Conservation (phyloP, 2,797 vertebrate species). For the Graptemys geographica region DNA sequence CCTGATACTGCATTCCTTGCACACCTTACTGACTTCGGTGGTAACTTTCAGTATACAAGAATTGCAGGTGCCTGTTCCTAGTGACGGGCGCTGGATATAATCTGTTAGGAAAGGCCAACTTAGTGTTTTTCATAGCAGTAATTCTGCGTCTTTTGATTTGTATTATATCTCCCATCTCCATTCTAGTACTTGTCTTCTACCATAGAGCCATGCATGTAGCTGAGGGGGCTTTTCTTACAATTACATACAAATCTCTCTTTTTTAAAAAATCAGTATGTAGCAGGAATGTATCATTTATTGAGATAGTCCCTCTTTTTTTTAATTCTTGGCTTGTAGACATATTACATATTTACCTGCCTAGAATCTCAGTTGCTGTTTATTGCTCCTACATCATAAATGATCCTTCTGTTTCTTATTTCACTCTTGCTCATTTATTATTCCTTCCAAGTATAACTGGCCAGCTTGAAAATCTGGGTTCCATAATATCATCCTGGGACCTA, state of each 20-base stretch:
- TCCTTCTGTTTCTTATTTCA: neutral
- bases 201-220: neutral
- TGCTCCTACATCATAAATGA: conserved; percentile 15
- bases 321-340: neutral
- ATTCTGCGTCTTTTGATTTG: neutral
- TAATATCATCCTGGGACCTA: rapidly evolving
- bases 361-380: conserved; percentile 11
- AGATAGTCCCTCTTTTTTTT: neutral
- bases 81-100: neutral
- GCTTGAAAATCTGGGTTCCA: neutral
- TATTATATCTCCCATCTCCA: neutral
- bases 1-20: neutral
- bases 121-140: neutral
- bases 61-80: neutral
- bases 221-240: neutral
- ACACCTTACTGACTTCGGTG: neutral
- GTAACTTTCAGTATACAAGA: rapidly evolving
- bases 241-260: neutral
- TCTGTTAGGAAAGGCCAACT: neutral
- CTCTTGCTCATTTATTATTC: conserved; percentile 11
- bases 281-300: neutral
- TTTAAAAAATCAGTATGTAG: neutral
- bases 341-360: neutral
- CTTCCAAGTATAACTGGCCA: neutral
- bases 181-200: neutral